Conservation (phyloP, 2,888 invertebrate genomes). For the Hirudinaria manillensis region DNA sequence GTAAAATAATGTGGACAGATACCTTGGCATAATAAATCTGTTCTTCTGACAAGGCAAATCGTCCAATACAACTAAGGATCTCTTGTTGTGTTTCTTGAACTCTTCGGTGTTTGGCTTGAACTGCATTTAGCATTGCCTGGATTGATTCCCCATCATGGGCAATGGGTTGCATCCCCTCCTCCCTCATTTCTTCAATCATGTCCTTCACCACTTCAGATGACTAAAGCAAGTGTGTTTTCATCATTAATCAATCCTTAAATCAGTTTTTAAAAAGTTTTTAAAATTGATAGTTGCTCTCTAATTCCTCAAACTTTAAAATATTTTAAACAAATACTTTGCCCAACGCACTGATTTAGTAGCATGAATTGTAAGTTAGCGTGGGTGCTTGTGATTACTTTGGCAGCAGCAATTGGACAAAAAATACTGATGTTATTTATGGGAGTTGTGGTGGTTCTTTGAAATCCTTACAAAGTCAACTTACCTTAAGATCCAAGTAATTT, state of each 20-base stretch:
- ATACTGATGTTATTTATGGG: no score
- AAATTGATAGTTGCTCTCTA: background rate
- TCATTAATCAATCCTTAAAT: background rate
- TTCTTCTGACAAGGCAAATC: background rate
- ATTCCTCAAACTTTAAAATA: no score
- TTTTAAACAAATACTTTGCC: no score
- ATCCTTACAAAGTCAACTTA: conserved; percentile 31
- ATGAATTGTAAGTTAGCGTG: no score
- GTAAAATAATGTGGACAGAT: no score
- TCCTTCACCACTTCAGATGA: conserved; percentile 55
- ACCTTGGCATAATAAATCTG: conserved; percentile 19
- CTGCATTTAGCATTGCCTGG: conserved; percentile 51
- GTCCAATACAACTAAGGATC: conserved; percentile 43
- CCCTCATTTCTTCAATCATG: conserved; percentile 46
- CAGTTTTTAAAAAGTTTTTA: background rate
- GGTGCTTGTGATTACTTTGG: no score
- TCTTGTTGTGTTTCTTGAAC: conserved; percentile 49
- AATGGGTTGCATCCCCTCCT: conserved; percentile 50
- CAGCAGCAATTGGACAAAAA: no score
- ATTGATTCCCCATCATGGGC: conserved; percentile 53
- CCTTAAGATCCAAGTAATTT: conserved; percentile 54
- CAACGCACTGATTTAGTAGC: no score
- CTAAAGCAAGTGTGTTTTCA: conserved; percentile 37
- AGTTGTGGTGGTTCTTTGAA: no score
- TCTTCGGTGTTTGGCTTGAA: conserved; percentile 49